phyloP scores from a whole-genome alignment of 1,140 invertebrate species.

The Procambarus virginalis region DNA sequence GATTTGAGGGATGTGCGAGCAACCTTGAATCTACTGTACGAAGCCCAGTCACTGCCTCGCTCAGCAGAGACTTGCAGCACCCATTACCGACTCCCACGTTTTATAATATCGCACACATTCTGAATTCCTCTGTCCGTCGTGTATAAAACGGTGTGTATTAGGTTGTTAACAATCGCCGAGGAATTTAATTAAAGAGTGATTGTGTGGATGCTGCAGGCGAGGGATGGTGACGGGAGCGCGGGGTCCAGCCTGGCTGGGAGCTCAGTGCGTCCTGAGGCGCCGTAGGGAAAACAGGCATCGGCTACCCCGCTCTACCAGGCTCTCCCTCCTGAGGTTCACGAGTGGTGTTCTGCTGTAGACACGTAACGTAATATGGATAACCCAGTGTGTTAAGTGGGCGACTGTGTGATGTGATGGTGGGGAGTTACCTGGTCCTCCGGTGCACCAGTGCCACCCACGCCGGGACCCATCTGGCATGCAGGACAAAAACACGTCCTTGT shows the following conservation, averaged over 20 bases:
- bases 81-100: neutral
- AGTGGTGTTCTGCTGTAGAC: neutral
- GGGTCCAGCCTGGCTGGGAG: constrained; percentile 10
- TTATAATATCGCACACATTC: neutral
- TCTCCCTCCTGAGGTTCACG: neutral
- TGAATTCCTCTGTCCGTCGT: neutral
- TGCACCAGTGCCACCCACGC: neutral
- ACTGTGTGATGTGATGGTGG: neutral
- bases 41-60: constrained; percentile 7
- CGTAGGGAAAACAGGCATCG: constrained; percentile 36
- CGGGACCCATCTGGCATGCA: neutral
- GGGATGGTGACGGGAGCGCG: neutral
- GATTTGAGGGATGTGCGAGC: neutral
- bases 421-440: neutral
- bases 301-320: neutral
- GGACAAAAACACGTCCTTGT: neutral
- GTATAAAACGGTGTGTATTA: neutral
- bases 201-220: constrained; percentile 3
- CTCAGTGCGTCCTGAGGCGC: constrained; percentile 60
- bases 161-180: neutral
- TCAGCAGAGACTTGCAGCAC: neutral
- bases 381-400: neutral
- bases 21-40: constrained; percentile 21
- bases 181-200: neutral
- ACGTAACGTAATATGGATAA: neutral